A percentile compares a stretch with the other conserved stretches of the same genome.
Conservation (phyloP, 2,113 vertebrate species). For the Taxidea taxus region DNA sequence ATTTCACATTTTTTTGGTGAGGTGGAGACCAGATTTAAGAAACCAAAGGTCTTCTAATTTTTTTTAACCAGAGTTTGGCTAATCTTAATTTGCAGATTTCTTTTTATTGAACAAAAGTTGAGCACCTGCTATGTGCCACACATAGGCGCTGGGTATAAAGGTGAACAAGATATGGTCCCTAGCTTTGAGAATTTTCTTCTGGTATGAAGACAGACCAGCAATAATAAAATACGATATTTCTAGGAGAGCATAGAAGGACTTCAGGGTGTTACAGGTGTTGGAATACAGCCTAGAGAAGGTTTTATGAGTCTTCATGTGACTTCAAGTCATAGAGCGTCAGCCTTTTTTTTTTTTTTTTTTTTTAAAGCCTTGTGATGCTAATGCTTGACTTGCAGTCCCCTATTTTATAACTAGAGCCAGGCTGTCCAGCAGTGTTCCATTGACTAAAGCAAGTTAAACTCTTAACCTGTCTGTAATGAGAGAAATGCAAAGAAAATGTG, state of each 20-base stretch:
- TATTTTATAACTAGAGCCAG: not conserved
- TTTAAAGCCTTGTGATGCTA: not conserved
- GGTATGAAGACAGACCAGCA: not conserved
- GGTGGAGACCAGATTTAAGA: not conserved
- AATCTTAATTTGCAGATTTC: not conserved
- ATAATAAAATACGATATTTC: not conserved
- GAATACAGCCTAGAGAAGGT: not conserved
- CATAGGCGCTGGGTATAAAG: not conserved
- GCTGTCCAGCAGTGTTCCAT: not conserved
- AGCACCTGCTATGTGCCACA: not conserved
- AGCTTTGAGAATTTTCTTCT: not conserved
- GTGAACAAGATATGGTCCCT: not conserved
- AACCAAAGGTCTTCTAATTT: not conserved
- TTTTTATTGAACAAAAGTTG: not conserved
- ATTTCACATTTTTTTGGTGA: not conserved
- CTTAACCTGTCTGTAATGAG: not conserved
- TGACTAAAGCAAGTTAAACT: not conserved
- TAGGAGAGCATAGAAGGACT: not conserved
- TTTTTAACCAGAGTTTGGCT: not conserved
- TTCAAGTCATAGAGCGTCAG: not conserved
- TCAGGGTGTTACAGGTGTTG: not conserved
- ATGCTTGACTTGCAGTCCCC: not conserved
- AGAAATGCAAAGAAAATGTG: not conserved
- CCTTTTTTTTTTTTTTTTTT: not conserved
- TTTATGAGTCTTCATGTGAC: not conserved